Evolutionary conservation across 92 coral and sea anemone genomes (phyloP).

Genomic region (Pocillopora grandis): DNA sequence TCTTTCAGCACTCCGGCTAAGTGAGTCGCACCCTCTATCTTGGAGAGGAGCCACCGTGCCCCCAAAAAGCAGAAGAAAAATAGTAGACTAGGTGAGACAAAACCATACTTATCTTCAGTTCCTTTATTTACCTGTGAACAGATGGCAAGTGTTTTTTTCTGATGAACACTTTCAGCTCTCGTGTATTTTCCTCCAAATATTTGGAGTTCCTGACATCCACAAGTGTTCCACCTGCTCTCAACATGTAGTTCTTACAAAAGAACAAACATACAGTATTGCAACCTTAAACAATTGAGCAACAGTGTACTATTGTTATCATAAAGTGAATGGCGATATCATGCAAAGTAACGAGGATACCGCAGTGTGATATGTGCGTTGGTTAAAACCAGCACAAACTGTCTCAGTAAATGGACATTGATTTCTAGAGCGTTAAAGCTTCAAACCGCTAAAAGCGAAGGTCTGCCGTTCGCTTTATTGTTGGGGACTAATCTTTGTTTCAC

Average conservation of each 20-base stretch:
- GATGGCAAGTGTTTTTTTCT: slow-evolving; percentile 63
- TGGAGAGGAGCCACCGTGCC: background rate
- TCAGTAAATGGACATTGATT: too few relatives aligned
- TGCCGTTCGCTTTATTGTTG: too few relatives aligned
- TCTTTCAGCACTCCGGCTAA: too few relatives aligned
- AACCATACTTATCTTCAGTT: background rate
- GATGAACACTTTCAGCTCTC: slow-evolving; percentile 65
- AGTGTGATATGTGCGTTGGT: too few relatives aligned
- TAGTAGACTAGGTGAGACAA: background rate
- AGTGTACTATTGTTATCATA: too few relatives aligned
- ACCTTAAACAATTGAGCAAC: background rate
- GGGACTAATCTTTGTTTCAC: too few relatives aligned
- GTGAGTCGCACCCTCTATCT: too few relatives aligned
- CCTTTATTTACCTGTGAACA: slow-evolving; percentile 67
- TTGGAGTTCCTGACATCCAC: slow-evolving; percentile 51
- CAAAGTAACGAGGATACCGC: too few relatives aligned
- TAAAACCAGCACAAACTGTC: too few relatives aligned
- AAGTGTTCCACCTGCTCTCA: slow-evolving; percentile 66
- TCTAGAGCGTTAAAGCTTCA: too few relatives aligned
- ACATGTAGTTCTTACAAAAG: slow-evolving; percentile 61
- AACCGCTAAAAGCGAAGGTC: too few relatives aligned
- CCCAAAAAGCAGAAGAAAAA: background rate
- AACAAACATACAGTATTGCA: background rate
- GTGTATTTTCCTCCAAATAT: slow-evolving; percentile 38
- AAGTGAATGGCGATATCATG: too few relatives aligned